Percentiles rank a stretch among this genome's conserved stretches.
These are phyloP conservation scores for Naso thynnoides DNA, from an alignment of 2,797 vertebrate species.

Conservation along the genomic window DNA sequence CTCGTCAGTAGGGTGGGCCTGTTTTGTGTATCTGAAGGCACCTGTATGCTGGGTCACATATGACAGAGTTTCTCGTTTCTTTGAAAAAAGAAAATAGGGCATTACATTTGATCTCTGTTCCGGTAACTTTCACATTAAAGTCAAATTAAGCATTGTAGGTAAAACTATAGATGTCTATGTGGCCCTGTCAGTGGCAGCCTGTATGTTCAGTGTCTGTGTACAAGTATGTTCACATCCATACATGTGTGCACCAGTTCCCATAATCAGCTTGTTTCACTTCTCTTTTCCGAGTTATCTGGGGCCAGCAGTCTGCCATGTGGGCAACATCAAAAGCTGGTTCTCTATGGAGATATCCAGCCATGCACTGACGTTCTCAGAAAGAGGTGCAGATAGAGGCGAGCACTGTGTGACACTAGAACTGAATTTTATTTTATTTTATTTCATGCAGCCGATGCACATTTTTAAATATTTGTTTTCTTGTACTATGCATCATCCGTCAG, in stretches of 20 bases:
- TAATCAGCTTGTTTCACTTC: slow-evolving; percentile 57
- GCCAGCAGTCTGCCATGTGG: background rate
- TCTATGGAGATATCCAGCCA: slow-evolving; percentile 9
- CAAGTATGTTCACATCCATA: background rate
- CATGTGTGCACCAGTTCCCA: background rate
- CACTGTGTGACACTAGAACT: background rate
- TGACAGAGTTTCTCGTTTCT: background rate
- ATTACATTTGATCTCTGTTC: background rate
- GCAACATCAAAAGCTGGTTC: background rate
- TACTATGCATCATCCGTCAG: background rate
- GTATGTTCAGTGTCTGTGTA: background rate
- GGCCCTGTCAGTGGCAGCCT: fast-evolving
- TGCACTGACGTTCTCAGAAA: slow-evolving; percentile 45
- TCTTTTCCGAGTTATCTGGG: slow-evolving; percentile 19
- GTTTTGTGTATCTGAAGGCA: slow-evolving; percentile 7
- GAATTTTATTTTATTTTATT: background rate
- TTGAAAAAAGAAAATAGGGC: background rate
- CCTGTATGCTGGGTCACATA: background rate
- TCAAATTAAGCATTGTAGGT: background rate
- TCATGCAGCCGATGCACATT: background rate
- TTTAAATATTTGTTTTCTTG: background rate
- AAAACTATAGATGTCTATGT: background rate
- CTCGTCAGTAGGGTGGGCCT: slow-evolving; percentile 45
- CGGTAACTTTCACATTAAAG: background rate
- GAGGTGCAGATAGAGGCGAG: background rate